These are phyloP conservation scores for Caracal caracal DNA, from an alignment of 2,113 vertebrate species.

Conservation along the genomic window DNA sequence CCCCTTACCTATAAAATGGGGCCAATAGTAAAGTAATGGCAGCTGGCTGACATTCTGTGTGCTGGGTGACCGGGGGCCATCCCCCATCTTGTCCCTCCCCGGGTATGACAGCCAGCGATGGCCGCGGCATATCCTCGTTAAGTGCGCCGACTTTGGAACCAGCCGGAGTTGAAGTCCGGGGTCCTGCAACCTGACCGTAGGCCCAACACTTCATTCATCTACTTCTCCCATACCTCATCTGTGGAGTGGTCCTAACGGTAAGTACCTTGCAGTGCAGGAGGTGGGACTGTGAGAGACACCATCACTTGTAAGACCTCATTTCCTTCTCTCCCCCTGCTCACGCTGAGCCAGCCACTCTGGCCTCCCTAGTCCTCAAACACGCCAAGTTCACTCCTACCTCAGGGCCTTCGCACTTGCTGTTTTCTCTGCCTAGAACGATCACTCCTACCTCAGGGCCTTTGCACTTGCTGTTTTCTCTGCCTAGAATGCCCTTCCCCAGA, in stretches of 20 bases:
- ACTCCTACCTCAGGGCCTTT: background rate
- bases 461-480: background rate
- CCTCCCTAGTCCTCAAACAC: background rate
- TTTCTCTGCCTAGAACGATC: background rate
- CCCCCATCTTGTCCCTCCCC: background rate
- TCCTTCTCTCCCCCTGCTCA: background rate
- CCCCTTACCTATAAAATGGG: background rate
- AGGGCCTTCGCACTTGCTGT: background rate
- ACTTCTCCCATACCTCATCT: accelerated
- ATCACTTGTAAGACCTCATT: background rate
- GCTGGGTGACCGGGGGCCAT: no score
- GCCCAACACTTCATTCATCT: accelerated
- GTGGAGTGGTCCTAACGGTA: no score
- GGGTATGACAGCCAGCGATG: background rate
- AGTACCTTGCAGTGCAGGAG: background rate
- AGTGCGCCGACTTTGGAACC: background rate
- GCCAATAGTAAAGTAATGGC: background rate
- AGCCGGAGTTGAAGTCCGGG: background rate
- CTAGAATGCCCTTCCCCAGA: background rate
- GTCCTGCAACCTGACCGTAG: accelerated
- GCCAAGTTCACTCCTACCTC: background rate
- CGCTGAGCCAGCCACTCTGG: background rate
- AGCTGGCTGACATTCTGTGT: background rate
- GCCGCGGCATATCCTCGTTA: background rate
- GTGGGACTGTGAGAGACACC: accelerated